phyloP scores from a whole-genome alignment of 2,797 vertebrate genomes.

The Enteromius viviparus region DNA sequence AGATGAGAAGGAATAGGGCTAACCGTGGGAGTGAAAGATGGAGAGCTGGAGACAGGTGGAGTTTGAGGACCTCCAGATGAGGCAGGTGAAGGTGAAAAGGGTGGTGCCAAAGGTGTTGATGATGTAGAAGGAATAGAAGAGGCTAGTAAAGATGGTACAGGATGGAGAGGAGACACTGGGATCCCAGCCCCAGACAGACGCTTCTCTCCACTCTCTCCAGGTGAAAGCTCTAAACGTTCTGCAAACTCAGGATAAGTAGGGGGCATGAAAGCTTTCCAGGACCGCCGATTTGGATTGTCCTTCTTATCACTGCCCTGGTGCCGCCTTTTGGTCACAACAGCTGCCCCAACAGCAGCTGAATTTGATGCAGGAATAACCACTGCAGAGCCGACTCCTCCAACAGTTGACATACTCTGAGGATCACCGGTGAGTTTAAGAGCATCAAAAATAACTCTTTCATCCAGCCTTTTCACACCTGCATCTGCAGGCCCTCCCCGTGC shows the following conservation, averaged over 20 bases:
- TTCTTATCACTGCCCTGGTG: constrained; percentile 81
- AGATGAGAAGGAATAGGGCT: constrained; percentile 68
- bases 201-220: constrained; percentile 85
- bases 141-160: constrained; percentile 62
- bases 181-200: constrained; percentile 79
- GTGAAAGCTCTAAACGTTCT: constrained; percentile 88
- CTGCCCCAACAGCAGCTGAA: constrained; percentile 72
- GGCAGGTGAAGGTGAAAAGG: constrained; percentile 71
- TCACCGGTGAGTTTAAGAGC: constrained; percentile 94
- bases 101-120: constrained; percentile 70
- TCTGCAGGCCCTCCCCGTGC: constrained; percentile 76
- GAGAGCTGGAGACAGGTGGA: constrained; percentile 71
- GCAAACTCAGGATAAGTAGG: constrained; percentile 95
- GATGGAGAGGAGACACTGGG: constrained; percentile 76
- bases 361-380: constrained; percentile 72
- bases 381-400: constrained; percentile 68
- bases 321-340: constrained; percentile 78
- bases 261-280: constrained; percentile 97
- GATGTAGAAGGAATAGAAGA: constrained; percentile 71
- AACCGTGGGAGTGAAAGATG: constrained; percentile 68
- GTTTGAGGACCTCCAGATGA: constrained; percentile 74
- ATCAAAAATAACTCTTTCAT: constrained; percentile 96
- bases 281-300: constrained; percentile 93
- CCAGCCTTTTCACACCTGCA: constrained; percentile 81
- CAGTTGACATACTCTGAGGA: constrained; percentile 84